Base-by-base conservation (phyloP, 2,797 vertebrate genomes). In the Takifugu rubripes region DNA sequence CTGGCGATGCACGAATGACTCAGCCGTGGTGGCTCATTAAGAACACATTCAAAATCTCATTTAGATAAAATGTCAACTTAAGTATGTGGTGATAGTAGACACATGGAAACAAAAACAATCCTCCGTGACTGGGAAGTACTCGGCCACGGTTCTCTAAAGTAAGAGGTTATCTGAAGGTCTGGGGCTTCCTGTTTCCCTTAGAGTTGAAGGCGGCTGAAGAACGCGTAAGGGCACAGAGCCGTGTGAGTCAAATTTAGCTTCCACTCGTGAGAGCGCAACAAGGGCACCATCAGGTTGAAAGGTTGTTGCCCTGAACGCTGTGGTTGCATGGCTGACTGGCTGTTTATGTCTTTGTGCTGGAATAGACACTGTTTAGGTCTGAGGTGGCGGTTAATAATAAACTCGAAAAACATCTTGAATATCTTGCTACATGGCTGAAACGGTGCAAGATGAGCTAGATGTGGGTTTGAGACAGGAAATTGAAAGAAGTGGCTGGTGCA, bases 371-470 rank as follows among this genome's bases (percentile, higher is more conserved):
- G 68, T 84, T 88, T 86, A 79, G 58, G 71, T 84, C 61, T 59
- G 75, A 78, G 60, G 49, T 78, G 56, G 54, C 54, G 50, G 75
- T 71, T 84, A 83, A 82, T 77, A 81, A 82, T 86, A 87, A 84
- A 83, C 79, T 2, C 54, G 25, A 59, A 70, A 77, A 84, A 79
- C 74, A 65, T 70, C 71, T 81, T 68, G 54, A 76, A 67, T 65
- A 49, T 55, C 72, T 27, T 3, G 25, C 26, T 44, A 27, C 74
- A 43, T 66, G 54, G 59, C 57, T 74, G 7, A 58, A 75, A 76
- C 70, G 25, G 59, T 64, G 15, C 54, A 46, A 65, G 69, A 66
- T 21, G 6, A 68, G 31, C 10, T 2, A 10, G 48, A 78, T 84
- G 84, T 78, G 84, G 73, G 73, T n/a, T 1, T 1, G 5, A 50